Base-by-base conservation (phyloP, 2,797 vertebrate species). In the Rhincodon typus region DNA sequence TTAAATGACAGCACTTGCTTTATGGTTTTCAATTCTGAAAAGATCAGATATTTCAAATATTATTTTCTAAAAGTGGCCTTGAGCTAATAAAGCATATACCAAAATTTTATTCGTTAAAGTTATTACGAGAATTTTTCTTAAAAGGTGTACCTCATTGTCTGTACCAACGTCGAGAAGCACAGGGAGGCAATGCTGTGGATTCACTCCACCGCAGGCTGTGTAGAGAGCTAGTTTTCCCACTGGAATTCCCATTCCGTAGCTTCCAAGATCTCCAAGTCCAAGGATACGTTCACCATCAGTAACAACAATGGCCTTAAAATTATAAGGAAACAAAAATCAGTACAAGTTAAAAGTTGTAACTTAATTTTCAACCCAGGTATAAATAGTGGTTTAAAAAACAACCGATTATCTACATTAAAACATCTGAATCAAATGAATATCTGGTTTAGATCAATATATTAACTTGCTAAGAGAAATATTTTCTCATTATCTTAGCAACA, bases 191-290 rank as follows among this genome's bases (percentile, higher is more conserved):
- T 98, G 98, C 66, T 98, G 98, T 0, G 98, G 98, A 86, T 97
- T 97, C 93, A 98, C 98, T 27, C 98, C 98, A 95, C 98, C 98
- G 53, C 98, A 98, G 0, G 98, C 98, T 0, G 98, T 98, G 97
- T 98, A 98, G 72, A 98, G 97, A 88, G 98, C 98, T 82, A 98
- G 97, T 96, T 98, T 98, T 96, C 98, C 98, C 50, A 98, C 98
- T 0, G 98, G 98, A 96, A 98, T 98, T 27, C 98, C 98, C 98
- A 98, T 98, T 96, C 98, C 98, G 0, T 98, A 98, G 96, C 98
- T 97, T 96, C 98, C 98, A 42, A 98, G 97, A 96, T 98, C 98
- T 95, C 98, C 98, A 95, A 98, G 97, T n/a, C 98, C 98, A 10
- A 98, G 97, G 95, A 98, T 98, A 95, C 98, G 97, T 96, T 98